Conservation (phyloP, 2,797 vertebrate species). For the Echiichthys vipera region DNA sequence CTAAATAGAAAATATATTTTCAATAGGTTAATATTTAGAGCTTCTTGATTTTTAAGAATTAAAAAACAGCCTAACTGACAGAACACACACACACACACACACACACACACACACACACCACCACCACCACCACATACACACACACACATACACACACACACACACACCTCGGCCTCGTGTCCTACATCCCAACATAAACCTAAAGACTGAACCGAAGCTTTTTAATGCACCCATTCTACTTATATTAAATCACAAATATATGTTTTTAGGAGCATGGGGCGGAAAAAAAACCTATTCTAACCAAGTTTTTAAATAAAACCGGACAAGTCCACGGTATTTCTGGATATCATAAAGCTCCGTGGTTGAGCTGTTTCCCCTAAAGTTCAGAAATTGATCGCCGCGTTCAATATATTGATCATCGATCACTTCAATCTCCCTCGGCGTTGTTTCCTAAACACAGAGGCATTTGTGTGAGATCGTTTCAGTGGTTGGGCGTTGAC, state of each 20-base stretch:
- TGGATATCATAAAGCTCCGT: conserved; percentile 48
- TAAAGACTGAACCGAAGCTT: background rate
- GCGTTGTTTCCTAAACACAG: conserved; percentile 58
- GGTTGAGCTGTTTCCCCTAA: conserved; percentile 48
- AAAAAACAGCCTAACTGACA: background rate
- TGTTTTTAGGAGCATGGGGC: background rate
- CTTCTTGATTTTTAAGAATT: background rate
- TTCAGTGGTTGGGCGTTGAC: conserved; percentile 43
- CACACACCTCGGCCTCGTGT: conserved; percentile 15
- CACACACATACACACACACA: background rate
- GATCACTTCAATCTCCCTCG: conserved; percentile 61
- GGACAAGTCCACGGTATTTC: conserved; percentile 10
- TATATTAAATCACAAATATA: background rate
- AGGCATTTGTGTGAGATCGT: conserved; percentile 54
- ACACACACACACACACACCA: background rate
- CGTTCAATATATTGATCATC: conserved; percentile 74
- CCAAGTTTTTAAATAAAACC: background rate
- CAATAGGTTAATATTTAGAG: background rate
- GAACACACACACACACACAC: background rate
- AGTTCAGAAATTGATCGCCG: conserved; percentile 66
- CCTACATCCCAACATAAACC: background rate
- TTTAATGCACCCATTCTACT: background rate
- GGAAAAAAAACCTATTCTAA: background rate
- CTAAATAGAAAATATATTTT: background rate
- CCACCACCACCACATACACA: background rate